A percentile compares a stretch with the other conserved stretches of the same genome.
Conservation (phyloP, 2,888 invertebrate genomes). For the Drosophila niveifrons region DNA sequence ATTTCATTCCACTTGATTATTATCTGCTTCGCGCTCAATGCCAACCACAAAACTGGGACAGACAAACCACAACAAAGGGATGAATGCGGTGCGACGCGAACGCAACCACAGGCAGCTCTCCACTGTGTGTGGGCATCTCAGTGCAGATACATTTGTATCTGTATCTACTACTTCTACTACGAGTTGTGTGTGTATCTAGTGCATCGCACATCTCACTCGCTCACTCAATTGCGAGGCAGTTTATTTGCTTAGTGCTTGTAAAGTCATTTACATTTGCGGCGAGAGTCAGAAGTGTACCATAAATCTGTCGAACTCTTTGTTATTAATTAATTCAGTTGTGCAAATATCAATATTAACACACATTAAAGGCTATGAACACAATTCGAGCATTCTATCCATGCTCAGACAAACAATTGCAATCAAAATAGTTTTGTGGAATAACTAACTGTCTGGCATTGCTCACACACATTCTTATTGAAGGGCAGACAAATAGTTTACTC, state of each 20-base stretch:
- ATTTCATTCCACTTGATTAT: slow-evolving; percentile 25
- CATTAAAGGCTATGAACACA: not conserved
- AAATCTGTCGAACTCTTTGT: not conserved
- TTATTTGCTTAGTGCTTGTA: slow-evolving; percentile 1
- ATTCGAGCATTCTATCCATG: not conserved
- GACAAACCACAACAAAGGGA: slow-evolving; percentile 61
- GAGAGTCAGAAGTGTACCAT: not conserved
- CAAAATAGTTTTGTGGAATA: not conserved
- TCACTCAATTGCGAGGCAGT: not conserved
- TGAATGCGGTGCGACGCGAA: slow-evolving; percentile 16
- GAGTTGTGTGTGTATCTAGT: not conserved
- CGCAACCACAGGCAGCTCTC: slow-evolving; percentile 42
- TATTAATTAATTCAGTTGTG: slow-evolving; percentile 17
- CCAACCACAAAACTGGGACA: slow-evolving; percentile 28
- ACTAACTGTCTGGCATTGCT: not conserved
- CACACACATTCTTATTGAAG: not conserved
- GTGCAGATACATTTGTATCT: slow-evolving; percentile 31
- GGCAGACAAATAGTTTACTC: not conserved
- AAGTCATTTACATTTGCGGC: not conserved
- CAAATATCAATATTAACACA: slow-evolving; percentile 19
- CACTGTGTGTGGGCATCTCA: slow-evolving; percentile 16
- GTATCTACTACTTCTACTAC: not conserved
- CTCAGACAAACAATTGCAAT: not conserved
- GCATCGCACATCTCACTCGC: slow-evolving; percentile 5
- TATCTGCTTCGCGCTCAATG: slow-evolving; percentile 41